Evolutionary conservation across 2,797 vertebrate species (phyloP), one percentile per base, ranked within the genome.

Genomic region (Glossophaga mutica): DNA sequence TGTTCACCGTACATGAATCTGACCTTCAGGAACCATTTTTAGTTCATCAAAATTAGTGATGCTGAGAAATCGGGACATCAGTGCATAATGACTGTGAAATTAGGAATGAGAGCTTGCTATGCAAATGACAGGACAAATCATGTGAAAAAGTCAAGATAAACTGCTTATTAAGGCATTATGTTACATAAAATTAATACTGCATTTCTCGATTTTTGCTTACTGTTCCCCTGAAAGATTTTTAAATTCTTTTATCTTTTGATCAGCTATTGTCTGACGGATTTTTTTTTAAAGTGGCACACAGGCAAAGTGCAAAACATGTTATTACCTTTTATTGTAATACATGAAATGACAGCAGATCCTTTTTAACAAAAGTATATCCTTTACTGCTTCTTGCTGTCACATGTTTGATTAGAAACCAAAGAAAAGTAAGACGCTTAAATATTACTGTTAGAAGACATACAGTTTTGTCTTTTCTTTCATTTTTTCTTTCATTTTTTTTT

Each of bases 11-110:
- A 96, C 97, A 37, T 97, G 98, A 87, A 42, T 98, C 98, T 99
- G 99, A 99, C 99, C 99, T 99, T 99, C 99, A 99, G 98, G 99
- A 99, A 98, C 98, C 98, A 97, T 98, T 99, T 98, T 99, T 99
- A 99, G 99, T 99, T 99, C 99, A 99, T 99, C 99, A 99, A 99
- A 99, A 99, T 99, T 99, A 99, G 99, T 99, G 98, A 99, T 99
- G 99, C 99, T 99, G 98, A 99, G 99, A 99, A 99, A 99, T 99
- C 99, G 98, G 99, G 99, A 99, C 99, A 99, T 99, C 98, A 98
- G 98, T 99, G 99, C 99, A 99, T 99, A 99, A 99, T 99, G 99
- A 99, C 99, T 99, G 99, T 99, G 99, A 99, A 99, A 99, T 99
- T 99, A 99, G 99, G 99, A 99, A 99, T 98, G 98, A 99, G 99